Evolutionary conservation across 64 coral and sea anemone species (phyloP), one percentile per base, ranked within the genome.

Genomic region (Anthopleura sola): DNA sequence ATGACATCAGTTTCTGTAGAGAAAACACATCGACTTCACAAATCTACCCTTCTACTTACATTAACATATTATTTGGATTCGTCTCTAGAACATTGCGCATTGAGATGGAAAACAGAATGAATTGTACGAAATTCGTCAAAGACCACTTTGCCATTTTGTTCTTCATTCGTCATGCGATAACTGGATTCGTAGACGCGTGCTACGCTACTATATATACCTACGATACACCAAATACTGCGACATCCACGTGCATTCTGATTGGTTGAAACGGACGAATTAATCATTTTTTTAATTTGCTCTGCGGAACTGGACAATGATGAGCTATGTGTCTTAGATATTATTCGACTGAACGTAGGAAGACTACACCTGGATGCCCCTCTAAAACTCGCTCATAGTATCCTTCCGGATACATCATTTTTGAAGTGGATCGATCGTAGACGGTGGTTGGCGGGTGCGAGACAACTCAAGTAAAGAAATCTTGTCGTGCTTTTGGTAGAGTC

Each of bases 261-360:
- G 89, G 89, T 74, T 12, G 15, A n/a, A n/a, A 54, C 21, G 9
- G 16, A 58, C 49, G 77, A 86, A 85, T 86, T 85, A 86, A 85
- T 78, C 68, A 62, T 55, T 68, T 86, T 78, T 91, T 91, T 91
- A 91, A 91, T 91, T 90, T 86, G 86, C 15, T 85, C 55, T 86
- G 49, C 78, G 89, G 69, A 40, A 83, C 21, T 47, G 29, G 81
- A 91, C 89, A 91, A 91, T 91, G 89, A 79, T 83, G 50, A 38
- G 39, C 23, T 49, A 54, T 49, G 26, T 51, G 49, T 57, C 50
- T 36, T 28, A 60, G 32, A 54, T 83, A 60, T 83, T 81, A 53
- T 53, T 81, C 49, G 20, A 60, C 23, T 83, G 82, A 58, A 83
- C n/a, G 82, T 83, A 37, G 82, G 82, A 83, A 55, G 32, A 83